Base-by-base conservation (phyloP, 2,888 invertebrate genomes). In the Drosophila pseudotalamancana region DNA sequence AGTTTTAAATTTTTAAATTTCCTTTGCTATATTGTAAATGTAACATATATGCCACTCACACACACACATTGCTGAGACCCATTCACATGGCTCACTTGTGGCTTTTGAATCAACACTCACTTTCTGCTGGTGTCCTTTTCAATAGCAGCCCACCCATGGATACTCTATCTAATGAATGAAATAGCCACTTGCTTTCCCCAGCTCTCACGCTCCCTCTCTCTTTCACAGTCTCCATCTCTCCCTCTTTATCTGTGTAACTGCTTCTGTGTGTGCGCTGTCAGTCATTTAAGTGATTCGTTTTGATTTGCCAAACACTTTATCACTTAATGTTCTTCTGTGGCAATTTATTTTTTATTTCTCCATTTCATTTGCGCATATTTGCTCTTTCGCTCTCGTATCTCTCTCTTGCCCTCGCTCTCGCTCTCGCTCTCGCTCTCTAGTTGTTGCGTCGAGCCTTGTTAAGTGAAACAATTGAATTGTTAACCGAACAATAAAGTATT, bases 401-500 rank as follows among this genome's bases (percentile, higher is more conserved):
- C 34, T 34, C 43, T 5, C 14, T 12, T 14, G 23, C 9, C 19
- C 16, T 25, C 51, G 27, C 34, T 16, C 9, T 27, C 16, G 39
- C 32, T 16, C 18, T 25, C 27, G 34, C 23, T 34, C 14, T 42
- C 12, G 25, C 32, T 43, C 51, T 29, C 32, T 39, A 32, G 8
- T 42, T 35, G 45, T 43, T 35, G 56, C 21, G 35, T 49, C 59
- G 46, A 32, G 61, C 67, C 71, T 73, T 78, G 85, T 82, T 81
- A 78, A 85, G 79, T 81, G 82, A 81, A 81, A 81, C 85, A 81
- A 81, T 81, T 81, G 81, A 85, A 81, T 85, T 81, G 81, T 81
- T 81, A 81, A 84, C 81, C 72, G 82, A 82, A 81, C 82, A 81
- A 81, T 81, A 81, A 81, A 81, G 82, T 85, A 85, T 81, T 81